Conservation (phyloP, 2,113 vertebrate genomes). For the Fregetta grallaria region DNA sequence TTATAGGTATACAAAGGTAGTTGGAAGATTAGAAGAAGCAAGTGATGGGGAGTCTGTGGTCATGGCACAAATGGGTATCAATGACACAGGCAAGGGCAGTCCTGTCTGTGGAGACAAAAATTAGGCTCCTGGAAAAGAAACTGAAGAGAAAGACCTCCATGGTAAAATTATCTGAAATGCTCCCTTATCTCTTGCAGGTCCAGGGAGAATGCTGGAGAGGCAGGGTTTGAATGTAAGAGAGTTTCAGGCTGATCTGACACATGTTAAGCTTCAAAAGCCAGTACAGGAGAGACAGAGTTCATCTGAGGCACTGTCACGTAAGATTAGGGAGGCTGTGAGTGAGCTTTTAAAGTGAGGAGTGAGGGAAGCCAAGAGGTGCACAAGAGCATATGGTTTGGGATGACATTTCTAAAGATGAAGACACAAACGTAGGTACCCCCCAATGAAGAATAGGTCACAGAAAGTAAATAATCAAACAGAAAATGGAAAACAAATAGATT, state of each 20-base stretch:
- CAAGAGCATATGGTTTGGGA: neutral
- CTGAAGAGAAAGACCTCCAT: neutral
- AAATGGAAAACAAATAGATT: neutral
- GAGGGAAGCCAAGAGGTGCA: neutral
- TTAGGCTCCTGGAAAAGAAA: neutral
- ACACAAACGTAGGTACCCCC: neutral
- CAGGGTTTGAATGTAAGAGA: neutral
- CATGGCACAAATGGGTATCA: neutral
- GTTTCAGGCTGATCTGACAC: neutral
- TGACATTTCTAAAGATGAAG: conserved; percentile 17
- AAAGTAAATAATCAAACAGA: neutral
- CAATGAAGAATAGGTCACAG: neutral
- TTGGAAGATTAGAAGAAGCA: neutral
- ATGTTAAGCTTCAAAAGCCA: neutral
- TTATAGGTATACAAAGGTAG: neutral
- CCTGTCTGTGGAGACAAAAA: neutral
- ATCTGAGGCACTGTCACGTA: neutral
- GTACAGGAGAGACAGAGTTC: neutral
- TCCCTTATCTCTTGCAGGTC: neutral
- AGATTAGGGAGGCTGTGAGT: neutral
- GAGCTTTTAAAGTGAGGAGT: neutral
- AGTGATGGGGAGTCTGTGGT: neutral
- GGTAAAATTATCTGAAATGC: neutral
- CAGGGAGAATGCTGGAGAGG: neutral
- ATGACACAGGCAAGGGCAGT: neutral